These are phyloP conservation scores for Mesoligia furuncula DNA, from an alignment of 2,888 invertebrate species.

Conservation along the genomic window DNA sequence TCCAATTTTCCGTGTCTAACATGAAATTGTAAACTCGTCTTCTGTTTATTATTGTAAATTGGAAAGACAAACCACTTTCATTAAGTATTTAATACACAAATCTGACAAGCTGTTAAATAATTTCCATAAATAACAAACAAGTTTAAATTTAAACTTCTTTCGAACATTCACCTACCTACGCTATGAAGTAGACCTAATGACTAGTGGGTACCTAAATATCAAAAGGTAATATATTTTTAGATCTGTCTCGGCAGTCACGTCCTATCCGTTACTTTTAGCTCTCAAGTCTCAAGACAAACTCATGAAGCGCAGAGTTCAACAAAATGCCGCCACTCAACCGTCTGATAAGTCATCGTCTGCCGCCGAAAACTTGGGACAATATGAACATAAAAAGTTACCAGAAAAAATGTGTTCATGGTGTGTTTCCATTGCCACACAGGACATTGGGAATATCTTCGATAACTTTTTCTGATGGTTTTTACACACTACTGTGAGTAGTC, in stretches of 20 bases:
- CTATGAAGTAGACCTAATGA: slow-evolving; percentile 6
- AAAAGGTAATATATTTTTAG: slow-evolving; percentile 56
- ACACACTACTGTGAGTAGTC: not conserved
- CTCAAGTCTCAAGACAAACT: slow-evolving; percentile 49
- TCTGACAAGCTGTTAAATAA: slow-evolving; percentile 9
- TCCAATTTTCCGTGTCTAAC: slow-evolving; percentile 13
- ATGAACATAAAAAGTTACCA: slow-evolving; percentile 78
- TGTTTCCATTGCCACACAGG: slow-evolving; percentile 71
- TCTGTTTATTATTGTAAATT: slow-evolving; percentile 37
- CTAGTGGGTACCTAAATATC: slow-evolving; percentile 40
- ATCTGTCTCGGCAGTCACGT: slow-evolving; percentile 45
- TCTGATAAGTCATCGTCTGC: slow-evolving; percentile 78
- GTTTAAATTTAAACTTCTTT: slow-evolving; percentile 14
- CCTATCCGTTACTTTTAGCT: slow-evolving; percentile 56
- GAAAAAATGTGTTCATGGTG: slow-evolving; percentile 70
- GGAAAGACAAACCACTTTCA: slow-evolving; percentile 21
- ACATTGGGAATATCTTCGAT: not conserved
- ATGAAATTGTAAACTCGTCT: slow-evolving; percentile 16
- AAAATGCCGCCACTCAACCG: slow-evolving; percentile 75
- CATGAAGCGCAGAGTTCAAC: slow-evolving; percentile 67
- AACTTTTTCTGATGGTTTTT: not conserved
- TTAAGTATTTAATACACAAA: slow-evolving; percentile 3
- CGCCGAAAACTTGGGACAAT: slow-evolving; percentile 78
- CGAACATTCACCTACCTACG: not conserved
- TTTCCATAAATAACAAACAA: slow-evolving; percentile 26